Evolutionary conservation across 1,140 invertebrate species (phyloP).

Genomic region (Cepaea nemoralis): DNA sequence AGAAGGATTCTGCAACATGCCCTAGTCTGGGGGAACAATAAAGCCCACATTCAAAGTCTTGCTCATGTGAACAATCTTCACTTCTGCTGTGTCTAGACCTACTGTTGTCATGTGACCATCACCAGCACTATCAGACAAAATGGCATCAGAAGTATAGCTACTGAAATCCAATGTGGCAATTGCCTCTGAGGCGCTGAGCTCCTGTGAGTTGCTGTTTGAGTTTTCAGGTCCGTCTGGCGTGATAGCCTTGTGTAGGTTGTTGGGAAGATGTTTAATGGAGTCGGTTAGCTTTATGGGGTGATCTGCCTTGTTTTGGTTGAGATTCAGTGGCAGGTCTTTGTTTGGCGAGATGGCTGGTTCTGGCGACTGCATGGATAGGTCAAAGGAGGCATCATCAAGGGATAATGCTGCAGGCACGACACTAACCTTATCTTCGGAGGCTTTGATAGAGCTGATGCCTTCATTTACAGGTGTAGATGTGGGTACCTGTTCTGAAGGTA

Average conservation of each 20-base stretch:
- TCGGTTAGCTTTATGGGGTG: neutral
- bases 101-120: neutral
- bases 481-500: too few relatives aligned
- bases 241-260: neutral
- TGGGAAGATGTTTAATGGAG: neutral
- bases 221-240: neutral
- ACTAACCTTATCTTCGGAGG: too few relatives aligned
- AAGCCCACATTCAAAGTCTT: constrained; percentile 28
- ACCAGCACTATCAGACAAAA: neutral
- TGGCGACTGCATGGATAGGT: neutral
- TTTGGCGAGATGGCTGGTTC: neutral
- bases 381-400: too few relatives aligned
- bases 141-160: neutral
- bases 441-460: too few relatives aligned
- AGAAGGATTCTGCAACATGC: too few relatives aligned
- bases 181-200: neutral
- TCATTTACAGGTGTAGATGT: too few relatives aligned
- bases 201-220: neutral
- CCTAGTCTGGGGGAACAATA: constrained; percentile 18
- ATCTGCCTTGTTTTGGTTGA: neutral
- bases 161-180: neutral
- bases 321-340: neutral
- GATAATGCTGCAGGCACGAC: too few relatives aligned
- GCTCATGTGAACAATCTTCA: constrained; percentile 25
- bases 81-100: neutral